A percentile compares a stretch with the other conserved stretches of the same genome.
These are phyloP conservation scores for Chlorodrepanis virens DNA, from an alignment of 2,113 vertebrate genomes.

Conservation along the genomic window DNA sequence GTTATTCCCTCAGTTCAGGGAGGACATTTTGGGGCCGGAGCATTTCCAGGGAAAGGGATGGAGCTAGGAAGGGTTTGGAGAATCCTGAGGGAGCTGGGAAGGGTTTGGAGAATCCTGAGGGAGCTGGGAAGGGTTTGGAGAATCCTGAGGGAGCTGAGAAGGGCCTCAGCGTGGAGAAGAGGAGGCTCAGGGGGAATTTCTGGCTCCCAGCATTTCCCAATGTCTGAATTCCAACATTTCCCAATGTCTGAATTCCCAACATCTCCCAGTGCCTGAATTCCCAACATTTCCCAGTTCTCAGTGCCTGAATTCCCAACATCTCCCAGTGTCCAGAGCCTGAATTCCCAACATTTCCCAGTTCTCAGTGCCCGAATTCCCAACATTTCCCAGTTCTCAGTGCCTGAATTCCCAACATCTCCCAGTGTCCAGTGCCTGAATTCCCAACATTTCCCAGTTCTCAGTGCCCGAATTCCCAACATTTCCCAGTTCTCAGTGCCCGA, in stretches of 20 bases:
- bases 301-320: neutral
- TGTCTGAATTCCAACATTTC: neutral
- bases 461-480: neutral
- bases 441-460: neutral
- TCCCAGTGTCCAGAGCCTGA: rapidly evolving
- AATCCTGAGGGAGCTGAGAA: neutral
- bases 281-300: too few species aligned
- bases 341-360: neutral
- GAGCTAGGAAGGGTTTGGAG: neutral
- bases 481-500: neutral
- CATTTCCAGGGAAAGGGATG: rapidly evolving
- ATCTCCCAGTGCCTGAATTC: neutral
- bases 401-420: neutral
- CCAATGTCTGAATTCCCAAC: neutral
- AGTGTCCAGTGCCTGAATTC: neutral
- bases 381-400: neutral
- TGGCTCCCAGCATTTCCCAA: neutral
- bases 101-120: neutral
- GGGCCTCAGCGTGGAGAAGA: neutral
- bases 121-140: neutral
- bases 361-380: neutral
- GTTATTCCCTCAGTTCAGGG: neutral
- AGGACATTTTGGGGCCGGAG: neutral
- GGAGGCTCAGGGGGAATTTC: neutral
- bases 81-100: neutral